Percentiles rank a stretch among this genome's conserved stretches.
Conservation (phyloP, 2,113 vertebrate genomes). For the Lagenorhynchus albirostris region DNA sequence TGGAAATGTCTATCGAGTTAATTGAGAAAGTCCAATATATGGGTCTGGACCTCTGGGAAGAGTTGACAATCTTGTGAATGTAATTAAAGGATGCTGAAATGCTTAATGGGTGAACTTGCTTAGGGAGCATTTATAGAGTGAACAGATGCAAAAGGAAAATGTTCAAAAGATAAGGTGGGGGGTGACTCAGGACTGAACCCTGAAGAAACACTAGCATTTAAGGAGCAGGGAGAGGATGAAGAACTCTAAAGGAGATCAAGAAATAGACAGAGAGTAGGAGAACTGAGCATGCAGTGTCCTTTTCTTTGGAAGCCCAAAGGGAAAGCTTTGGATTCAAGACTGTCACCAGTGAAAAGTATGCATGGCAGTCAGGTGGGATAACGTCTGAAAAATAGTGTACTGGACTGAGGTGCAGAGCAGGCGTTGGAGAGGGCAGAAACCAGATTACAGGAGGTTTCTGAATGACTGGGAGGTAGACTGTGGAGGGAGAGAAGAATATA, state of each 20-base stretch:
- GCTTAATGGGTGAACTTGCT: background rate
- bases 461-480: background rate
- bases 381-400: background rate
- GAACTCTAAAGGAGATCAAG: background rate
- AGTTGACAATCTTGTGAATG: background rate
- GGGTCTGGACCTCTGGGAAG: background rate
- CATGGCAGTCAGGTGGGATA: background rate
- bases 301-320: background rate
- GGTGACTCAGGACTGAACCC: background rate
- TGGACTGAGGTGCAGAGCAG: background rate
- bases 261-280: background rate
- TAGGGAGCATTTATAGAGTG: background rate
- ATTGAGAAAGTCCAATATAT: background rate
- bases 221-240: background rate
- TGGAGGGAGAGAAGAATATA: background rate
- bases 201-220: background rate
- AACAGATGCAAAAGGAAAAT: background rate
- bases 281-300: background rate
- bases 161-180: no score
- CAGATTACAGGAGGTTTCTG: background rate
- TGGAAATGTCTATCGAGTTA: background rate
- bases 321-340: background rate
- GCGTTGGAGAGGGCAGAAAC: background rate
- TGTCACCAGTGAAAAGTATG: background rate
- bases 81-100: slow-evolving; percentile 30